phyloP scores from a whole-genome alignment of 2,888 invertebrate species.

The Drosophila subquinaria region DNA sequence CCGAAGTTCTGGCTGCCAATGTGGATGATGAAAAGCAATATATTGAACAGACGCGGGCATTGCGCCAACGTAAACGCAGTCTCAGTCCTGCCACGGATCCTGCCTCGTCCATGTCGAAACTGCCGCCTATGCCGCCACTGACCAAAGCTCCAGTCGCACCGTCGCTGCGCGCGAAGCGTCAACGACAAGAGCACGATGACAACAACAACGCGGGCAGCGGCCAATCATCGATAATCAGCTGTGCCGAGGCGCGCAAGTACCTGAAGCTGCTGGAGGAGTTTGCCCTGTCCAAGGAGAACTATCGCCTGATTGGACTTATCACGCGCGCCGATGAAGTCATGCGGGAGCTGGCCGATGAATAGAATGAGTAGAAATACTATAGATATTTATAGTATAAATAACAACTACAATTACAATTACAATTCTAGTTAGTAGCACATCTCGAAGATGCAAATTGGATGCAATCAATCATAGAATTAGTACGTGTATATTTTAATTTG shows the following conservation, averaged over 20 bases:
- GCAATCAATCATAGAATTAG: constrained; percentile 62
- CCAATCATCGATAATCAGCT: constrained; percentile 56
- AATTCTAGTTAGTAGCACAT: constrained; percentile 45
- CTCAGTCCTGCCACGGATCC: constrained; percentile 15
- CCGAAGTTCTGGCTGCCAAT: constrained; percentile 67
- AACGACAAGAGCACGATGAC: constrained; percentile 48
- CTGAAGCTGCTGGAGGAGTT: constrained; percentile 83
- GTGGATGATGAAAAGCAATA: constrained; percentile 70
- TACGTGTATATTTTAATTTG: constrained; percentile 32
- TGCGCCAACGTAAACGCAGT: constrained; percentile 53
- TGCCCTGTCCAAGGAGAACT: constrained; percentile 81
- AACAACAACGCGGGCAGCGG: constrained; percentile 51
- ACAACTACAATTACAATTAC: neutral
- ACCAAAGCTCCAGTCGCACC: constrained; percentile 48
- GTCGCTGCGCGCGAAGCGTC: constrained; percentile 33
- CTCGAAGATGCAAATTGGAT: constrained; percentile 68
- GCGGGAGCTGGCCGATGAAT: constrained; percentile 77
- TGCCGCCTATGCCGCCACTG: constrained; percentile 56
- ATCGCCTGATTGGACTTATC: constrained; percentile 82
- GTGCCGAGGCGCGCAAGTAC: constrained; percentile 81
- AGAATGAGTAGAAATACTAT: neutral
- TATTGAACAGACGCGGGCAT: constrained; percentile 63
- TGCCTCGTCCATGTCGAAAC: constrained; percentile 9
- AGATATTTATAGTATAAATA: neutral
- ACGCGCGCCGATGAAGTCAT: constrained; percentile 83